Conservation (phyloP, 2,113 vertebrate genomes). For the Diadophis punctatus region DNA sequence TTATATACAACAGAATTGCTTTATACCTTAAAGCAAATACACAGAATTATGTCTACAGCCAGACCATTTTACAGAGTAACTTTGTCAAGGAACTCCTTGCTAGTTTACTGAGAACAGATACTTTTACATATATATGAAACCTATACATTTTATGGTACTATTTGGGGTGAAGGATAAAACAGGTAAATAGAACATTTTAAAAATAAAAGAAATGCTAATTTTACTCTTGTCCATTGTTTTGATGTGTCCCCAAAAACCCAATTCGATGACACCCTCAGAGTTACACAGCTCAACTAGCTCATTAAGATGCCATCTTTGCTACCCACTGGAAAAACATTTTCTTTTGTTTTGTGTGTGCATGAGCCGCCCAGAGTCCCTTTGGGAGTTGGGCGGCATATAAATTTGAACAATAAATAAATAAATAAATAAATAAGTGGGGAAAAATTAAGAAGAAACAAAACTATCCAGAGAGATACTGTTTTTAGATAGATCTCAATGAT, state of each 20-base stretch:
- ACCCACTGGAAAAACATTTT: not conserved
- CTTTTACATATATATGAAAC: too few relatives aligned
- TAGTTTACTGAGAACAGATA: not conserved
- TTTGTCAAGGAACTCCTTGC: not conserved
- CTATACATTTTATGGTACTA: not conserved
- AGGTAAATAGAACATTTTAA: not conserved
- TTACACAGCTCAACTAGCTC: not conserved
- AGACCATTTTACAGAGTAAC: not conserved
- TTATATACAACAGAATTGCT: not conserved
- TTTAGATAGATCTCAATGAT: not conserved
- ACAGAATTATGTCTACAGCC: not conserved
- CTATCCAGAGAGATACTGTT: not conserved
- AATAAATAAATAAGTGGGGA: not conserved
- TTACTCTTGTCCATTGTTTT: not conserved
- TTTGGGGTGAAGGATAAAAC: not conserved
- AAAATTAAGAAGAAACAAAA: not conserved
- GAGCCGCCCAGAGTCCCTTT: too few relatives aligned
- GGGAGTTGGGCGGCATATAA: too few relatives aligned
- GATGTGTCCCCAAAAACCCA: not conserved
- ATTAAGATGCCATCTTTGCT: not conserved
- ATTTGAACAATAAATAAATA: too few relatives aligned
- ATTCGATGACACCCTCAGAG: not conserved
- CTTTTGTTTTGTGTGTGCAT: not conserved
- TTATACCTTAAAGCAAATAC: not conserved
- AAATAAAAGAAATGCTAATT: not conserved